Conservation (phyloP, 2,113 vertebrate species). For the Hippocampus comes region DNA sequence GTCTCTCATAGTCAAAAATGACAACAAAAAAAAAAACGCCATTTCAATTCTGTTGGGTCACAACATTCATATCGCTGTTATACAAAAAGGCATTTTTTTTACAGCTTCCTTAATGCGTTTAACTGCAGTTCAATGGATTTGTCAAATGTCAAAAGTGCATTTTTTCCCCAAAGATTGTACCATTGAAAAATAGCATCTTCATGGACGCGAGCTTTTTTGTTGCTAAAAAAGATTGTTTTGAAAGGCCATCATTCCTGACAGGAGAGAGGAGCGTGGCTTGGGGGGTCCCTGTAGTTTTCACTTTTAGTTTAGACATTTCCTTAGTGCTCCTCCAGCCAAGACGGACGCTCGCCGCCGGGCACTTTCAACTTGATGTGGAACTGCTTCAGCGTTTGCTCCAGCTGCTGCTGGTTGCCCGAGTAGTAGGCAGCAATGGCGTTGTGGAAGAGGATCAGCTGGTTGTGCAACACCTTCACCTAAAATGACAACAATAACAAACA, state of each 20-base stretch:
- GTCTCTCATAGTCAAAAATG: not conserved
- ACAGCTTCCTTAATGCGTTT: slow-evolving; percentile 36
- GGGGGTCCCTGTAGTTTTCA: slow-evolving; percentile 31
- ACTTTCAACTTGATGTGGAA: slow-evolving; percentile 99
- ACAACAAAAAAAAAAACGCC: not conserved
- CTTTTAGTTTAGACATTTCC: slow-evolving; percentile 11
- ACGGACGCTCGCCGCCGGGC: slow-evolving; percentile 88
- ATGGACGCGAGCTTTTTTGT: slow-evolving; percentile 1
- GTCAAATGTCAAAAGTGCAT: slow-evolving; percentile 62
- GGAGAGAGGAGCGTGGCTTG: slow-evolving; percentile 8
- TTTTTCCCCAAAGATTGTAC: slow-evolving; percentile 36
- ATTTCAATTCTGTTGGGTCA: not conserved
- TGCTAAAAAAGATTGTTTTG: slow-evolving; percentile 38
- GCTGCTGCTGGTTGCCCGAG: slow-evolving; percentile 95
- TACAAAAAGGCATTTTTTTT: slow-evolving; percentile 47
- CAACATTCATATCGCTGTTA: slow-evolving; percentile 57
- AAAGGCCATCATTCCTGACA: slow-evolving; percentile 33
- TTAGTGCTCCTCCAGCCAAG: slow-evolving; percentile 95
- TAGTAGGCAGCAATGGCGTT: slow-evolving; percentile 95
- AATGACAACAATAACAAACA: not conserved
- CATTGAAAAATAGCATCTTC: slow-evolving; percentile 10
- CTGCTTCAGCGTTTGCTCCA: slow-evolving; percentile 96
- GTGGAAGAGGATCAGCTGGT: slow-evolving; percentile 96
- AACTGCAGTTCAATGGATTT: slow-evolving; percentile 37
- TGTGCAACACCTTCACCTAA: slow-evolving; percentile 96